A percentile compares a stretch with the other conserved stretches of the same genome.
Conservation (phyloP, 2,797 vertebrate genomes). For the Megalops cyprinoides region DNA sequence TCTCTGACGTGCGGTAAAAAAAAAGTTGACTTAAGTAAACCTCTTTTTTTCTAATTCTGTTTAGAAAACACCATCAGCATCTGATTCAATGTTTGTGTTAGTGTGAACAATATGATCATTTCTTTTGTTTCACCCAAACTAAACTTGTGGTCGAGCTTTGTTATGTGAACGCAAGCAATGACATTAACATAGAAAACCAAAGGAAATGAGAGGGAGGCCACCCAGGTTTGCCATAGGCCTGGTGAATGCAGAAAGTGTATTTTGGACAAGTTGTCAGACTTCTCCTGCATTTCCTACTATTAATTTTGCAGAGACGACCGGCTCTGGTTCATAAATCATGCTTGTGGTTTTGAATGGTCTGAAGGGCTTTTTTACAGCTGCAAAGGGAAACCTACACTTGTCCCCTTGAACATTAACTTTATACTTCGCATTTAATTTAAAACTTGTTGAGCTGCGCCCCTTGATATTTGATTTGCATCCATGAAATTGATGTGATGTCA, state of each 20-base stretch:
- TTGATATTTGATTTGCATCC: no score
- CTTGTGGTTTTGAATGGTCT: conserved; percentile 67
- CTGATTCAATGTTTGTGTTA: conserved; percentile 43
- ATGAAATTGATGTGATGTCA: not conserved
- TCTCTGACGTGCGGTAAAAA: conserved; percentile 46
- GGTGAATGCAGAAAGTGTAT: conserved; percentile 71
- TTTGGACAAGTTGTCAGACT: conserved; percentile 70
- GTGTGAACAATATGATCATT: conserved; percentile 35
- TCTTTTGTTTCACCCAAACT: conserved; percentile 65
- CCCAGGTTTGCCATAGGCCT: conserved; percentile 72
- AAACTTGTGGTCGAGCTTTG: conserved; percentile 60
- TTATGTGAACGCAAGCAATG: conserved; percentile 68
- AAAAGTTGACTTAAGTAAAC: conserved; percentile 39
- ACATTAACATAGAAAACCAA: conserved; percentile 76
- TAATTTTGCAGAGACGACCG: conserved; percentile 71
- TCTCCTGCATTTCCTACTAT: conserved; percentile 76
- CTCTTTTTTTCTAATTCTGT: conserved; percentile 21
- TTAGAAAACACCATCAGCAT: conserved; percentile 28
- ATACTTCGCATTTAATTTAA: not conserved
- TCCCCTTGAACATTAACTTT: not conserved
- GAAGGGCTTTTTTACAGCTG: conserved; percentile 39
- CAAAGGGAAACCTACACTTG: conserved; percentile 3
- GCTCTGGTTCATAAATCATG: conserved; percentile 71
- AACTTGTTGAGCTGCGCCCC: not conserved
- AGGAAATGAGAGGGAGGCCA: conserved; percentile 73